A percentile compares a stretch with the other conserved stretches of the same genome.
phyloP scores from a whole-genome alignment of 2,888 invertebrate genomes.

The Augochlorella aurata region DNA sequence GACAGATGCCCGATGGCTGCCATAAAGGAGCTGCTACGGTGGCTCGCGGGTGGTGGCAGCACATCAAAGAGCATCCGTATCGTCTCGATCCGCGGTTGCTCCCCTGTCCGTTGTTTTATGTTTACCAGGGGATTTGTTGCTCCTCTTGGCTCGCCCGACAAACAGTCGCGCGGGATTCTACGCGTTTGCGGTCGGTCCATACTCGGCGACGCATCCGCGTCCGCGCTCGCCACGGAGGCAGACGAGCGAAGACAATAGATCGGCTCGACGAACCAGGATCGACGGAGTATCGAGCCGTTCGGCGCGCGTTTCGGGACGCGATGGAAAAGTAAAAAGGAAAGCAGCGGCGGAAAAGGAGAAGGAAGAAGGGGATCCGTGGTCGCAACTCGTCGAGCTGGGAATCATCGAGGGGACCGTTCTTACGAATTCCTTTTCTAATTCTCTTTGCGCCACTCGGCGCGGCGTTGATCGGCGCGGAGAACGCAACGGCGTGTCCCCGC shows the following conservation, averaged over 20 bases:
- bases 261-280: too few relatives aligned
- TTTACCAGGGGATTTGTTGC: conserved; percentile 62
- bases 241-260: not conserved
- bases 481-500: conserved; percentile 62
- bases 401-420: conserved; percentile 12
- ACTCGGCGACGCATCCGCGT: conserved; percentile 43
- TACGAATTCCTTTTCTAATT: conserved; percentile 47
- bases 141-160: conserved; percentile 42
- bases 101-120: conserved; percentile 52
- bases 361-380: not conserved
- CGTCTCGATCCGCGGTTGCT: conserved; percentile 41
- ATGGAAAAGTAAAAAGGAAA: too few relatives aligned
- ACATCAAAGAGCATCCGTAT: conserved; percentile 67
- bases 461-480: conserved; percentile 58
- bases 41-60: conserved; percentile 61
- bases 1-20: conserved; percentile 80
- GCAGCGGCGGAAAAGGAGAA: not conserved
- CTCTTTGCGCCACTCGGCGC: conserved; percentile 19
- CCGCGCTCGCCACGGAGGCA: not conserved
- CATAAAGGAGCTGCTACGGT: conserved; percentile 66
- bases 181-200: conserved; percentile 28
- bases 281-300: not conserved
- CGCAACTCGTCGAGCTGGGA: not conserved
- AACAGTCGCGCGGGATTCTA: conserved; percentile 32
- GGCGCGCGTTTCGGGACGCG: not conserved